Evolutionary conservation across 1,140 invertebrate species (phyloP).

Genomic region (Lasaia peninsularis): DNA sequence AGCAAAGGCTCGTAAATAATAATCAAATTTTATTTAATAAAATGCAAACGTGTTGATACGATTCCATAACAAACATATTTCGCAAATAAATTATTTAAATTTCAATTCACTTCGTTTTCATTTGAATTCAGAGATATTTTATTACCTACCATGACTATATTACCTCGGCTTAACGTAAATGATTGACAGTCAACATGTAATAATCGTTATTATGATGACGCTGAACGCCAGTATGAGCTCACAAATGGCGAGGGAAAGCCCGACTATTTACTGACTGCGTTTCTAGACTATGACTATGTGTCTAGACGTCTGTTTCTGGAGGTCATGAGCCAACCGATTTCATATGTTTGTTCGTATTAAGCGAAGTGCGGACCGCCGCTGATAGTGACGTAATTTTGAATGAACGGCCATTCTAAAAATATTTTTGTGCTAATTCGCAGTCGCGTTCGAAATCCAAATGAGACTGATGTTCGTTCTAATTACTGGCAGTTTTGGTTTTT

Average conservation of each 20-base stretch:
- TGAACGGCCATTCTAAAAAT: constrained; percentile 21
- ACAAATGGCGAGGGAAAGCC: constrained; percentile 49
- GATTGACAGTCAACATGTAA: constrained; percentile 5
- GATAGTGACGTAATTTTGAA: constrained; percentile 50
- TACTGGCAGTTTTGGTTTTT: not conserved
- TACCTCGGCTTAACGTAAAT: not conserved
- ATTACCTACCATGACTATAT: not conserved
- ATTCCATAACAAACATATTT: too few species aligned
- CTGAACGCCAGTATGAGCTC: constrained; percentile 25
- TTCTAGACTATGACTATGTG: constrained; percentile 68
- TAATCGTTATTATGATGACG: constrained; percentile 22
- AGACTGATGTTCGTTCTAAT: not conserved
- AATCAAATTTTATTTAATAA: too few species aligned
- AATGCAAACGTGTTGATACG: too few species aligned
- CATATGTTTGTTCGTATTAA: constrained; percentile 53
- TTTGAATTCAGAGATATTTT: too few species aligned
- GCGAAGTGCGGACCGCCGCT: constrained; percentile 29
- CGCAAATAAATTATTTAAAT: too few species aligned
- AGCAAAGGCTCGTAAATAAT: too few species aligned
- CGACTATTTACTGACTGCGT: constrained; percentile 54
- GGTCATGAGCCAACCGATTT: constrained; percentile 63
- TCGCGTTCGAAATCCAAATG: constrained; percentile 2
- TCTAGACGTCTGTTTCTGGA: constrained; percentile 69
- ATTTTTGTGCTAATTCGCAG: constrained; percentile 10
- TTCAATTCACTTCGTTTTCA: too few species aligned